phyloP scores from a whole-genome alignment of 2,797 vertebrate species.

The Aeoliscus strigatus region DNA sequence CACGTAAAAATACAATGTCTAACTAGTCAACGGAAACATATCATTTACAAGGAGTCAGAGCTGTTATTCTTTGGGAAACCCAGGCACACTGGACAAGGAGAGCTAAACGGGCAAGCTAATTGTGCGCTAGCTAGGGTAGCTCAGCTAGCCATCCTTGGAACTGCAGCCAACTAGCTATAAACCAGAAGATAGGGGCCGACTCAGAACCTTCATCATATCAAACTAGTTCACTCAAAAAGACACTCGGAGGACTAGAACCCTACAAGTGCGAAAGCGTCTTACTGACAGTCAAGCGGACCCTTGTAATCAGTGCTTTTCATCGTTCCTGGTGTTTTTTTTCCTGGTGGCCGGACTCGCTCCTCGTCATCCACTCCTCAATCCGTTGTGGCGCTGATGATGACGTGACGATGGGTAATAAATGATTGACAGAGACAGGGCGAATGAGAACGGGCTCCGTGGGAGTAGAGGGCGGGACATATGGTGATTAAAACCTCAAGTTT shows the following conservation, averaged over 20 bases:
- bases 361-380: slow-evolving; percentile 69
- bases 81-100: slow-evolving; percentile 30
- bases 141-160: slow-evolving; percentile 61
- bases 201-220: slow-evolving; percentile 31
- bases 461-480: slow-evolving; percentile 29
- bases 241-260: not conserved
- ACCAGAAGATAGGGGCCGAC: slow-evolving; percentile 39
- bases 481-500: slow-evolving; percentile 43
- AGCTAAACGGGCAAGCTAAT: slow-evolving; percentile 58
- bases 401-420: slow-evolving; percentile 44
- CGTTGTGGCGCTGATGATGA: slow-evolving; percentile 61
- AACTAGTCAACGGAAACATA: not conserved
- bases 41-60: slow-evolving; percentile 2
- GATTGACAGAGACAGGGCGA: slow-evolving; percentile 53
- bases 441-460: slow-evolving; percentile 30
- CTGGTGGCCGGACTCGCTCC: slow-evolving; percentile 56
- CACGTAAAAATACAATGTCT: not conserved
- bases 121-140: slow-evolving; percentile 60
- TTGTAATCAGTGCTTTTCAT: slow-evolving; percentile 48
- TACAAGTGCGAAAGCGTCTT: slow-evolving; percentile 18
- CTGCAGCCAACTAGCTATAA: slow-evolving; percentile 44
- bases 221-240: slow-evolving; percentile 7
- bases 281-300: slow-evolving; percentile 40
- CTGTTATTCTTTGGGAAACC: slow-evolving; percentile 29
- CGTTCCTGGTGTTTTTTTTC: slow-evolving; percentile 52